Conservation (phyloP, 2,888 invertebrate genomes). For the Trypoxylon attenuatum region DNA sequence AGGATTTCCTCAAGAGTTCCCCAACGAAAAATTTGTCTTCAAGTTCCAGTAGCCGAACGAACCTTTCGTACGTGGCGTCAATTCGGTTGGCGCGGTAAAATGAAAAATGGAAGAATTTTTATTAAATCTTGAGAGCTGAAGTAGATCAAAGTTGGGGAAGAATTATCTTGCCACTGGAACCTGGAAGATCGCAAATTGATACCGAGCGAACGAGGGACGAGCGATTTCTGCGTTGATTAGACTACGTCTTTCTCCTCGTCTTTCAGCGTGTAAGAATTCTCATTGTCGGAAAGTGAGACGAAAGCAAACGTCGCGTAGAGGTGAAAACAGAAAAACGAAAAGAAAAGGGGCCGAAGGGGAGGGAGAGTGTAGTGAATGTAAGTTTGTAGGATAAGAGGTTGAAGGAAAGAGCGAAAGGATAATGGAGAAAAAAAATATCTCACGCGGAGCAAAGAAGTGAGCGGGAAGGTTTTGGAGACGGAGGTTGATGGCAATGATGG, state of each 20-base stretch:
- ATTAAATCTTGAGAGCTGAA: no score
- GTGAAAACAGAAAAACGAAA: conserved; percentile 15
- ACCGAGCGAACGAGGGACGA: conserved; percentile 65
- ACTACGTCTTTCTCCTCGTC: conserved; percentile 34
- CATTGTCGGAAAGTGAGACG: conserved; percentile 13
- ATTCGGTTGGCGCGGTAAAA: no score
- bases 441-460: background rate
- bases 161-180: no score
- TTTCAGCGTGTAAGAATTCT: conserved; percentile 45
- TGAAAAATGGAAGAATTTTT: no score
- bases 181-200: no score
- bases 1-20: no score
- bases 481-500: conserved; percentile 28
- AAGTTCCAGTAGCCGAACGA: no score
- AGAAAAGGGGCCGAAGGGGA: conserved; percentile 3
- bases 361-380: background rate
- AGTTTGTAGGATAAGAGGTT: no score
- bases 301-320: conserved; percentile 17
- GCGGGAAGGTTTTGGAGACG: conserved; percentile 18
- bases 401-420: conserved; percentile 13
- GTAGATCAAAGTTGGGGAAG: no score
- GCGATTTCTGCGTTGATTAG: conserved; percentile 60
- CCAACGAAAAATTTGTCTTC: no score
- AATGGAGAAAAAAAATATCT: background rate
- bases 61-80: no score